Evolutionary conservation across 2,888 invertebrate species (phyloP).

Genomic region (Drosophila sordidula): DNA sequence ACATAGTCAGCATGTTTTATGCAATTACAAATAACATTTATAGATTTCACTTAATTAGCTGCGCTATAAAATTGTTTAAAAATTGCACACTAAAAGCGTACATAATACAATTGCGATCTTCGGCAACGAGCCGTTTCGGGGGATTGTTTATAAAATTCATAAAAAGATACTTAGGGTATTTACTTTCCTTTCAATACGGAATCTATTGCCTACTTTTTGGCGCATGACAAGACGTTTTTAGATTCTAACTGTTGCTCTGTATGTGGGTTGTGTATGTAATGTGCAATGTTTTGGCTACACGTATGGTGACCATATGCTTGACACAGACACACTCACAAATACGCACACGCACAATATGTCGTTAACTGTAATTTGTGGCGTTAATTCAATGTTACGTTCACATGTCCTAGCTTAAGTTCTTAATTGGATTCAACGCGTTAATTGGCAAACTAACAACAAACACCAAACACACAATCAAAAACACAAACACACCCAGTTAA

Average conservation of each 20-base stretch:
- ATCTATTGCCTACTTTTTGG: constrained; percentile 44
- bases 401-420: constrained; percentile 15
- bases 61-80: constrained; percentile 75
- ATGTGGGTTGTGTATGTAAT: not conserved
- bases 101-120: constrained; percentile 36
- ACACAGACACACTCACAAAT: not conserved
- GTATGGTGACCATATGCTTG: not conserved
- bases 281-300: constrained; percentile 5
- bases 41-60: constrained; percentile 38
- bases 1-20: constrained; percentile 68
- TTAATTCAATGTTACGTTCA: constrained; percentile 10
- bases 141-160: constrained; percentile 42
- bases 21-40: constrained; percentile 57
- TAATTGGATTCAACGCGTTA: constrained; percentile 24
- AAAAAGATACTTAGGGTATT: constrained; percentile 37
- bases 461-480: constrained; percentile 11
- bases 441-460: constrained; percentile 28
- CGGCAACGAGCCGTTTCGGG: constrained; percentile 24
- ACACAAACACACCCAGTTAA: constrained; percentile 17
- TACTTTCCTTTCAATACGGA: constrained; percentile 12
- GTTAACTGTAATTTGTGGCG: constrained; percentile 1
- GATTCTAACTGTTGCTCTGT: constrained; percentile 4
- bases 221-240: constrained; percentile 19
- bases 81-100: constrained; percentile 61
- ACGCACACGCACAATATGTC: not conserved